Evolutionary conservation across 1,140 invertebrate species (phyloP).

Genomic region (Drosophila lacertosa): DNA sequence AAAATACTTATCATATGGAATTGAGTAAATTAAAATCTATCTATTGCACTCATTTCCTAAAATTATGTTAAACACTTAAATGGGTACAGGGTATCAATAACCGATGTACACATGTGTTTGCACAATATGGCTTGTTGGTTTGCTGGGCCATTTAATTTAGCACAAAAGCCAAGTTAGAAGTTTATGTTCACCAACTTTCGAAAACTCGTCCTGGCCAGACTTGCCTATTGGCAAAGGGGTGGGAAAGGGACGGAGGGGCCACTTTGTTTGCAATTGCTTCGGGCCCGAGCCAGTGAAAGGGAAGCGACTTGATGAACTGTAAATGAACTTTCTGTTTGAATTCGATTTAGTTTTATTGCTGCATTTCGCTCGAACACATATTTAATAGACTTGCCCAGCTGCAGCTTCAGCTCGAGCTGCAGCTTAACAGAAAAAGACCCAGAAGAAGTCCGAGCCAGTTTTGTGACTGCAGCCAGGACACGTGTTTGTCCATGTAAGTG

Average conservation of each 20-base stretch:
- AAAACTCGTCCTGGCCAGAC: conserved; percentile 28
- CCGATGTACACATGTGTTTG: not conserved
- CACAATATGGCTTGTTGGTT: conserved; percentile 13
- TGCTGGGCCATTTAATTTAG: conserved; percentile 63
- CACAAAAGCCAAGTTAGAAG: conserved; percentile 58
- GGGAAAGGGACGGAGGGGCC: not conserved
- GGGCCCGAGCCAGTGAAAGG: not conserved
- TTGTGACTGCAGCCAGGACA: conserved; percentile 14
- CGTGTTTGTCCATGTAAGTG: conserved; percentile 35
- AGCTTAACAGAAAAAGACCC: conserved; percentile 19
- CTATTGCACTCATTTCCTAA: too few species aligned
- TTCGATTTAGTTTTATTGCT: conserved; percentile 76
- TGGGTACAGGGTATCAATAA: not conserved
- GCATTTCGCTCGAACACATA: conserved; percentile 49
- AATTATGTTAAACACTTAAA: not conserved
- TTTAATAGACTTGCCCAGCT: conserved; percentile 38
- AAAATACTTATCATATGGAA: too few species aligned
- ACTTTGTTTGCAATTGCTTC: conserved; percentile 47
- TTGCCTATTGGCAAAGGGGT: conserved; percentile 10
- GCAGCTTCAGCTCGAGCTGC: not conserved
- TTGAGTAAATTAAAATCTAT: too few species aligned
- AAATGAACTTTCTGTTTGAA: conserved; percentile 76
- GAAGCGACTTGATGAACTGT: conserved; percentile 69
- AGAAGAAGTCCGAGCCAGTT: not conserved
- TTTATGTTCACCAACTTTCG: conserved; percentile 21